Percentiles rank a stretch among this genome's conserved stretches.
Conservation (phyloP, 2,113 vertebrate genomes). For the Cygnus atratus region DNA sequence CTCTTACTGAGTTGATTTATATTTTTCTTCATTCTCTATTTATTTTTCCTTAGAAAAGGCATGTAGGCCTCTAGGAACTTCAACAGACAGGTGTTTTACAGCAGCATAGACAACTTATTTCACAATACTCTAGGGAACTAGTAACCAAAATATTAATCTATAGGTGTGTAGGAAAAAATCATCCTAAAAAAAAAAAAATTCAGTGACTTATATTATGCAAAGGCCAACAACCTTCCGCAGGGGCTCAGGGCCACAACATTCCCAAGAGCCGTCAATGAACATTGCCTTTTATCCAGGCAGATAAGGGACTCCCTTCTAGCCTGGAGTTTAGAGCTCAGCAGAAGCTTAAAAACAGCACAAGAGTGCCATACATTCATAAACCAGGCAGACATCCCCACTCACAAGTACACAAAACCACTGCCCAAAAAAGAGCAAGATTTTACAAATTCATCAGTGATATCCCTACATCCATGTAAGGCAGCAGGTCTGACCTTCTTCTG, state of each 20-base stretch:
- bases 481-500: not conserved
- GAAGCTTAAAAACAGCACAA: not conserved
- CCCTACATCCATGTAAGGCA: not conserved
- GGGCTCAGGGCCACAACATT: not conserved
- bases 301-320: accelerated
- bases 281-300: not conserved
- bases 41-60: not conserved
- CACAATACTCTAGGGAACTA: not conserved
- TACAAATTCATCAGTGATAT: not conserved
- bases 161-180: not conserved
- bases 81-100: not conserved
- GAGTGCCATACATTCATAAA: not conserved
- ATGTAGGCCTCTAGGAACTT: not conserved
- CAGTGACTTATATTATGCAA: not conserved
- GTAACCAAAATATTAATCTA: not conserved
- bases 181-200: not conserved
- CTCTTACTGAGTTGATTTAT: not conserved
- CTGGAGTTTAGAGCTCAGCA: not conserved
- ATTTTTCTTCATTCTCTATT: not conserved
- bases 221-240: not conserved
- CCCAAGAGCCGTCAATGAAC: not conserved
- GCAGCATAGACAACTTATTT: not conserved
- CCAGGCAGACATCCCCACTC: not conserved
- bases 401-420: not conserved
- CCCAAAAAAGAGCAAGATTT: not conserved